A percentile compares a stretch with the other conserved stretches of the same genome.
phyloP scores from a whole-genome alignment of 2,113 vertebrate genomes.

The Synchiropus splendidus region DNA sequence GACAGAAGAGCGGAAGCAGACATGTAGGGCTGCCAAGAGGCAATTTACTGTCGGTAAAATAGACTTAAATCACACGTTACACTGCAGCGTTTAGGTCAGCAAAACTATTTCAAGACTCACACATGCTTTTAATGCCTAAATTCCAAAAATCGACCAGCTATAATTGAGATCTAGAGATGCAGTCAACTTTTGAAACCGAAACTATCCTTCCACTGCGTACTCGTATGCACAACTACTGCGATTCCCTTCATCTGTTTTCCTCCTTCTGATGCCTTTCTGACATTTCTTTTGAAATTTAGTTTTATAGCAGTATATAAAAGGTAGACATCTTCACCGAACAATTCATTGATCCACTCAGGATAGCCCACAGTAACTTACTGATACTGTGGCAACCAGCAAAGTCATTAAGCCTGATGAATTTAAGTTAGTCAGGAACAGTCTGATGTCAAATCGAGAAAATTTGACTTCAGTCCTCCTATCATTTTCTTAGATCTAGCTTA shows the following conservation, averaged over 20 bases:
- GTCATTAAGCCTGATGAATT: constrained; percentile 31
- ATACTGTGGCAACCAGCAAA: constrained; percentile 10
- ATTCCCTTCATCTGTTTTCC: no score
- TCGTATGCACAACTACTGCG: no score
- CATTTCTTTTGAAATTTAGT: no score
- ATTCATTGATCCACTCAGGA: not conserved
- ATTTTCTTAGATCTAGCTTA: no score
- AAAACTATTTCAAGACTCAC: constrained; percentile 20
- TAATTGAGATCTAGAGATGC: not conserved
- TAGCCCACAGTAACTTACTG: not conserved
- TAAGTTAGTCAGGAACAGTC: constrained; percentile 31
- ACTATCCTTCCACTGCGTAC: no score
- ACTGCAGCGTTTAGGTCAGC: constrained; percentile 13
- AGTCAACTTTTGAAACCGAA: not conserved
- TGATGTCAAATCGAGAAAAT: constrained; percentile 35
- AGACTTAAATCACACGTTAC: constrained; percentile 44
- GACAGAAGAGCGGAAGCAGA: constrained; percentile 8
- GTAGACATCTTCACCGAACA: no score
- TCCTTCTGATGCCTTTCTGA: no score
- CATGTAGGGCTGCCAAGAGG: constrained; percentile 24
- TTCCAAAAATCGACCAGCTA: constrained; percentile 9
- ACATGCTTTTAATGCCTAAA: constrained; percentile 4
- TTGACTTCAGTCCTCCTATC: no score
- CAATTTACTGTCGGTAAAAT: constrained; percentile 30
- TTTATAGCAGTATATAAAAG: no score